Base-by-base conservation (phyloP, 2,888 invertebrate genomes). In the Sphinx pinastri region DNA sequence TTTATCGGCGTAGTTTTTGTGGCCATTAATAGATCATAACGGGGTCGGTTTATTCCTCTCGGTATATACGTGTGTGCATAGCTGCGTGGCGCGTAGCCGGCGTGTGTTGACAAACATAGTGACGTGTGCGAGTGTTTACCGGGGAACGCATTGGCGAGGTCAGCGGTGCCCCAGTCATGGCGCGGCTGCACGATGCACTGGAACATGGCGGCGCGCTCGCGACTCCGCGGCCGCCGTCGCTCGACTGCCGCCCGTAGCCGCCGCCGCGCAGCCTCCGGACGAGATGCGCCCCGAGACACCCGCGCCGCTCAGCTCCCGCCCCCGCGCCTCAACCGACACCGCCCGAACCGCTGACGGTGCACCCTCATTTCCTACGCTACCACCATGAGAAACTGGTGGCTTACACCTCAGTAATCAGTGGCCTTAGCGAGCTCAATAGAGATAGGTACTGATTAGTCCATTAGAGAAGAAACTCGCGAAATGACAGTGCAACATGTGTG, bases 111-210 rank as follows among this genome's bases (percentile, higher is more conserved):
- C 55, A 19, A 55, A 55, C 55, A 55, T 11, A 55, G 11, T 19
- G 19, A 19, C 11, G 19, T 19, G 54, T 19, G 55, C 54, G 45
- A 19, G 52, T 52, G 71, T 19, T 59, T 95, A 97, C 97, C 97
- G 95, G 96, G 96, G 90, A 96, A 96, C 47, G 96, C 96, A 88
- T 96, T 95, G 87, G 95, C 95, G 88, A 97, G 96, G 76, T 96
- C 96, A 85, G 95, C 95, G 84, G 95, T 95, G 75, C 95, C 95
- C 96, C 97, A 97, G 86, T 96, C 96, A 87, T 96, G 96, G 84
- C 95, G 95, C 92, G 96, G 97, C 93, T 97, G 97, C 86, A 97
- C 97, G 84, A 97, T 97, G 90, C 97, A 97, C 94, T 97, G 97
- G 93, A 97, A 97, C 97, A 97, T 97, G 85, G 82, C 82, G 76